phyloP scores from a whole-genome alignment of 2,113 vertebrate species.

The Bubo blakistoni region DNA sequence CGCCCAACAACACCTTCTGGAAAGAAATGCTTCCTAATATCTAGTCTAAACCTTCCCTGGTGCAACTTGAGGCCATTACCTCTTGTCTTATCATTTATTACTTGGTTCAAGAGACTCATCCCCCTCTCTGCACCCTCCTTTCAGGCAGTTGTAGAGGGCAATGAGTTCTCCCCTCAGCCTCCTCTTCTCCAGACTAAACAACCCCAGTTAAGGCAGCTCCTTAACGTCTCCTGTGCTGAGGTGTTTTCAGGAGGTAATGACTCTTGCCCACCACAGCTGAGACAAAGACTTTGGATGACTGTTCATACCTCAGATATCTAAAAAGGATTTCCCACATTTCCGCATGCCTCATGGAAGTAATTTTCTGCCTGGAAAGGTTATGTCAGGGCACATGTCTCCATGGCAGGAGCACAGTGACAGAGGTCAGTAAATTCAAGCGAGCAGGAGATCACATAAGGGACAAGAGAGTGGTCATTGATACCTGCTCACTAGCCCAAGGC shows the following conservation, averaged over 20 bases:
- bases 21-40: too few relatives aligned
- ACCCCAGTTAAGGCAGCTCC: background rate
- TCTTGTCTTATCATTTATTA: too few relatives aligned
- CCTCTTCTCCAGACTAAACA: too few relatives aligned
- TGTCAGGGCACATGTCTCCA: background rate
- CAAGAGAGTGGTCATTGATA: background rate
- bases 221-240: background rate
- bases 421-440: background rate
- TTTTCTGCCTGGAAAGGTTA: background rate
- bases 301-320: background rate
- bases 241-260: background rate
- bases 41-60: too few relatives aligned
- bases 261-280: background rate
- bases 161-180: too few relatives aligned
- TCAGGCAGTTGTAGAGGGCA: too few relatives aligned
- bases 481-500: background rate
- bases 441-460: background rate
- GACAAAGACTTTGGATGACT: background rate
- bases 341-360: background rate
- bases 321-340: background rate
- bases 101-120: too few relatives aligned
- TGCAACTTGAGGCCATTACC: too few relatives aligned
- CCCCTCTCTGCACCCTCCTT: too few relatives aligned
- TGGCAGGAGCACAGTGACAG: background rate
- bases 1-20: too few relatives aligned